Evolutionary conservation across 2,797 vertebrate species (phyloP).

Genomic region (Syncerus caffer): DNA sequence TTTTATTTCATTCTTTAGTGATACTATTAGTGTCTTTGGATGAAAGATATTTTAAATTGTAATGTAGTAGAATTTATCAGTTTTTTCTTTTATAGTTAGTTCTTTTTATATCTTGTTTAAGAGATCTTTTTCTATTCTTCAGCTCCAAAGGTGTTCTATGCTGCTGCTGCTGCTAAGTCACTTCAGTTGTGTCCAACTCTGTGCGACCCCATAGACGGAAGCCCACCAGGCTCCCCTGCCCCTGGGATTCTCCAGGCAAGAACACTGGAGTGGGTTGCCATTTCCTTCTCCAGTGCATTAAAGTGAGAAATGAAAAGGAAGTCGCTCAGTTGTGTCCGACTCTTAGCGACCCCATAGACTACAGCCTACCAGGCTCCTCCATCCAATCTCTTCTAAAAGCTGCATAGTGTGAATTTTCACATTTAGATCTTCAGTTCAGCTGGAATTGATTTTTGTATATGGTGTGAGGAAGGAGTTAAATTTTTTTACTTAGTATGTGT

Average conservation of each 20-base stretch:
- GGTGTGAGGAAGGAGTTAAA: neutral
- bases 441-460: neutral
- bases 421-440: neutral
- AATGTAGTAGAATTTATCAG: neutral
- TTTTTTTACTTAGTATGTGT: neutral
- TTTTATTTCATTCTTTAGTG: neutral
- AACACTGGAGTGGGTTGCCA: too few species aligned
- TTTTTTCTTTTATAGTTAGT: neutral
- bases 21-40: neutral
- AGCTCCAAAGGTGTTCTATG: neutral
- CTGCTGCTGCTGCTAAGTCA: too few species aligned
- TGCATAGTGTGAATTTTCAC: neutral
- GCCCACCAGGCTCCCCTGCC: too few species aligned
- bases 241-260: too few species aligned
- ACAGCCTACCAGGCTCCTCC: too few species aligned
- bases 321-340: too few species aligned
- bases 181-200: too few species aligned
- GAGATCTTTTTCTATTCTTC: neutral
- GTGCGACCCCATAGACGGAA: too few species aligned
- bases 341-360: too few species aligned
- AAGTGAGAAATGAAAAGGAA: too few species aligned
- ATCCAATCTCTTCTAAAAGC: neutral
- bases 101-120: neutral
- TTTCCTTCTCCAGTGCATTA: too few species aligned
- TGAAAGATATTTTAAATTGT: constrained; percentile 21